Conservation (phyloP, 2,888 invertebrate species). For the Polymixis flavicincta region DNA sequence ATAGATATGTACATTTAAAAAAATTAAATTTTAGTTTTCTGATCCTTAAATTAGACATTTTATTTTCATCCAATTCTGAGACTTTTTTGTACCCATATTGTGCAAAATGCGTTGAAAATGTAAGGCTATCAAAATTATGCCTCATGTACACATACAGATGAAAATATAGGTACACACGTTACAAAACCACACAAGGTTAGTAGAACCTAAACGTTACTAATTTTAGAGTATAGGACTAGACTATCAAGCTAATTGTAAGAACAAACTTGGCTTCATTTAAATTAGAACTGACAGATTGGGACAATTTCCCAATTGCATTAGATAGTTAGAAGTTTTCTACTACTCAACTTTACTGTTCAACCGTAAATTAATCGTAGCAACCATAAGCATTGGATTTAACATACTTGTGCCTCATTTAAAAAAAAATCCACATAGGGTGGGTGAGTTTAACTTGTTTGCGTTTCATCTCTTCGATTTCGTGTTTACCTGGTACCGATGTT, state of each 20-base stretch:
- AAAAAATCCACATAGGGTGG: slow-evolving; percentile 1
- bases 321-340: neutral
- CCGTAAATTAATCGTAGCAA: neutral
- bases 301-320: slow-evolving; percentile 23
- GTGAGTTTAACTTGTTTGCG: slow-evolving; percentile 35
- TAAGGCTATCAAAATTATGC: neutral
- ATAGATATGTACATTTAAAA: no score
- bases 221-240: slow-evolving; percentile 3
- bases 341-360: neutral
- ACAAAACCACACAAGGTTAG: neutral
- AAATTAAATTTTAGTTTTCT: no score
- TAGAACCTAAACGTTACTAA: neutral
- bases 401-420: neutral
- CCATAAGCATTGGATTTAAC: neutral
- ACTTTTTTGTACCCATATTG: no score
- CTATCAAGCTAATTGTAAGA: slow-evolving; percentile 6
- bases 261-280: slow-evolving; percentile 11
- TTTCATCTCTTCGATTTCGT: slow-evolving; percentile 48
- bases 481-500: slow-evolving; percentile 62
- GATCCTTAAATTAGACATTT: no score
- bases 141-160: neutral
- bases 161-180: neutral
- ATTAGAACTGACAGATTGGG: slow-evolving; percentile 14
- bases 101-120: neutral
- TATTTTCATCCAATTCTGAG: no score